These are phyloP conservation scores for Pyrrhosoma nymphula DNA, from an alignment of 2,888 invertebrate genomes.

Conservation along the genomic window DNA sequence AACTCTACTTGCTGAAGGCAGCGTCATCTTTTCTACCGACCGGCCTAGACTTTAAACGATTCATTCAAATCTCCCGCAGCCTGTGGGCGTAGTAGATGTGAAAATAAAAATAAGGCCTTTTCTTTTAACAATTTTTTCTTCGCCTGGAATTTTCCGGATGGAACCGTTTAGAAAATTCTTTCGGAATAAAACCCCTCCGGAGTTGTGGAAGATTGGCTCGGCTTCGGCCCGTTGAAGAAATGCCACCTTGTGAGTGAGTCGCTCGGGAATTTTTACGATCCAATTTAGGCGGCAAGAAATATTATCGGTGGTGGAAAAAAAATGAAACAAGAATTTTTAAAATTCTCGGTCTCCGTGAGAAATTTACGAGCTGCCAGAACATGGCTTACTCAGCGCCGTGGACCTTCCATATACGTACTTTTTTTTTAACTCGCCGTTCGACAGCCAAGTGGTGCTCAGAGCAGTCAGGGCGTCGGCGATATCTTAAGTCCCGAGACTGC, in stretches of 20 bases:
- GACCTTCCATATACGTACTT: neutral
- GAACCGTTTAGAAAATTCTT: neutral
- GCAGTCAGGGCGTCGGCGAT: neutral
- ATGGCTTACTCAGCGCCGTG: neutral
- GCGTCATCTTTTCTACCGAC: neutral
- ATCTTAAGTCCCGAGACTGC: neutral
- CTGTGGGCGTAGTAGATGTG: neutral
- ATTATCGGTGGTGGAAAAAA: neutral
- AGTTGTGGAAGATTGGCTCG: neutral
- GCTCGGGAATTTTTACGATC: neutral
- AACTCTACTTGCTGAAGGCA: neutral
- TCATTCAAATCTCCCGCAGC: neutral
- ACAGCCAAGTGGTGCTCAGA: neutral
- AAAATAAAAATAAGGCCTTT: neutral
- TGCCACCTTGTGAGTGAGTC: neutral
- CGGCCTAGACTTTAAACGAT: neutral
- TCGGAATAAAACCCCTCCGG: neutral
- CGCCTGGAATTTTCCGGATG: neutral
- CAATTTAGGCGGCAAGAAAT: neutral
- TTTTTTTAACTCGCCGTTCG: neutral
- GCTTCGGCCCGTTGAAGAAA: neutral
- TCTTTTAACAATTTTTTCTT: neutral
- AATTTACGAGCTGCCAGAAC: neutral
- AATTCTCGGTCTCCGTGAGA: neutral
- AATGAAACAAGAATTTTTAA: neutral